These are phyloP conservation scores for Proteles cristata DNA, from an alignment of 2,113 vertebrate genomes.

Conservation along the genomic window DNA sequence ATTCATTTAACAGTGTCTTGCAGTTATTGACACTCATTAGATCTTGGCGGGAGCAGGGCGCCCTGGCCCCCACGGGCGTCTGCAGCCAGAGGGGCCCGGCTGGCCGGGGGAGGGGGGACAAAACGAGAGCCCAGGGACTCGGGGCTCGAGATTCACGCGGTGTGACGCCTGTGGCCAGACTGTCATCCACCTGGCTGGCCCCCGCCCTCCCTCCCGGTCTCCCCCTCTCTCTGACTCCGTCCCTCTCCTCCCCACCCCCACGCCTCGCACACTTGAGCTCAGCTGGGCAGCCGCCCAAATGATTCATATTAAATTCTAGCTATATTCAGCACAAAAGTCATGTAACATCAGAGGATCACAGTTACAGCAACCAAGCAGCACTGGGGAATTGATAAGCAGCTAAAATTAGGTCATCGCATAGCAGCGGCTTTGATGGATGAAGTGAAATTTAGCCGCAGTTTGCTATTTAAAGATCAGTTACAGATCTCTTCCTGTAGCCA, in stretches of 20 bases:
- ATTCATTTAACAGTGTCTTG: conserved; percentile 81
- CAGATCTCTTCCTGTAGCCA: conserved; percentile 84
- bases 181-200: background rate
- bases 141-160: conserved; percentile 49
- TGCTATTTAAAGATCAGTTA: conserved; percentile 88
- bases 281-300: conserved; percentile 88
- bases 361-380: conserved; percentile 88
- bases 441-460: conserved; percentile 86
- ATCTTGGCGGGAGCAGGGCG: conserved; percentile 77
- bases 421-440: conserved; percentile 87
- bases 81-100: background rate
- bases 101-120: background rate
- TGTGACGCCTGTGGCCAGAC: background rate
- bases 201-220: background rate
- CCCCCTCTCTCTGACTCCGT: too few species aligned
- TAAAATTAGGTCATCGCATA: conserved; percentile 91
- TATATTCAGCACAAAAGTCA: conserved; percentile 90
- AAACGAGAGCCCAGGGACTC: conserved; percentile 15
- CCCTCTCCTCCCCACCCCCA: background rate
- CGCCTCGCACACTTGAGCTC: conserved; percentile 72
- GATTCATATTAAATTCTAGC: conserved; percentile 89
- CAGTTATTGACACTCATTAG: conserved; percentile 82
- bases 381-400: conserved; percentile 88
- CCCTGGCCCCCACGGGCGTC: conserved; percentile 59
- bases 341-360: conserved; percentile 88